These are phyloP conservation scores for Plodia interpunctella DNA, from an alignment of 1,140 invertebrate genomes.

Conservation along the genomic window DNA sequence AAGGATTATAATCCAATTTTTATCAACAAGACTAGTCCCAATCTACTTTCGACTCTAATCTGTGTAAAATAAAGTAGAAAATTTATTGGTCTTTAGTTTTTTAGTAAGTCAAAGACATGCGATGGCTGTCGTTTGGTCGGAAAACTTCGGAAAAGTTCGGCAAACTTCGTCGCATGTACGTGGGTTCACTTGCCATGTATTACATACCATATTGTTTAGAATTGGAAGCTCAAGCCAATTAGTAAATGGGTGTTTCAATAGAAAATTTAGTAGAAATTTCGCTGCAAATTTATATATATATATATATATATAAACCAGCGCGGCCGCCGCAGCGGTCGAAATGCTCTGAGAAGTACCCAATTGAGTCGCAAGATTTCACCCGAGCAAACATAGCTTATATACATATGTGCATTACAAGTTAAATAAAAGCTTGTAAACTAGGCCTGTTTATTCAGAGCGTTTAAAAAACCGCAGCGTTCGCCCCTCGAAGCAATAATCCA, in stretches of 20 bases:
- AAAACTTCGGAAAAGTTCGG: slow-evolving; percentile 18
- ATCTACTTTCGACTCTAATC: background rate
- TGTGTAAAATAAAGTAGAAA: background rate
- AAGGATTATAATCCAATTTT: slow-evolving; percentile 1
- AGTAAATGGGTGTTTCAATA: slow-evolving; percentile 27
- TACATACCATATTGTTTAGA: slow-evolving; percentile 10
- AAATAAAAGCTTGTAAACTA: too few relatives aligned
- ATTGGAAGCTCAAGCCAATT: slow-evolving; percentile 17
- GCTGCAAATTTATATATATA: too few relatives aligned
- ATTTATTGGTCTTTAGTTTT: background rate
- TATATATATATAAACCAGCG: too few relatives aligned
- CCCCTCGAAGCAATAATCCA: slow-evolving; percentile 23
- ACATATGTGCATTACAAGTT: too few relatives aligned
- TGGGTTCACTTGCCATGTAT: slow-evolving; percentile 11
- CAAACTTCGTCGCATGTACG: slow-evolving; percentile 18
- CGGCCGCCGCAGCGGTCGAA: too few relatives aligned
- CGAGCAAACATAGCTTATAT: too few relatives aligned
- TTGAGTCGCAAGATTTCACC: too few relatives aligned
- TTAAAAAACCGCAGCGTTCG: slow-evolving; percentile 12
- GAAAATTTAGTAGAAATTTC: slow-evolving; percentile 18
- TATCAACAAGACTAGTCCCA: background rate
- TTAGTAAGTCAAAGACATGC: slow-evolving; percentile 20
- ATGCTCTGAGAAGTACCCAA: too few relatives aligned
- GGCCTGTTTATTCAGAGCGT: too few relatives aligned
- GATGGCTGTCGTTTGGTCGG: slow-evolving; percentile 16